Conservation (phyloP, 2,888 invertebrate genomes). For the Phragmatobia fuliginosa region DNA sequence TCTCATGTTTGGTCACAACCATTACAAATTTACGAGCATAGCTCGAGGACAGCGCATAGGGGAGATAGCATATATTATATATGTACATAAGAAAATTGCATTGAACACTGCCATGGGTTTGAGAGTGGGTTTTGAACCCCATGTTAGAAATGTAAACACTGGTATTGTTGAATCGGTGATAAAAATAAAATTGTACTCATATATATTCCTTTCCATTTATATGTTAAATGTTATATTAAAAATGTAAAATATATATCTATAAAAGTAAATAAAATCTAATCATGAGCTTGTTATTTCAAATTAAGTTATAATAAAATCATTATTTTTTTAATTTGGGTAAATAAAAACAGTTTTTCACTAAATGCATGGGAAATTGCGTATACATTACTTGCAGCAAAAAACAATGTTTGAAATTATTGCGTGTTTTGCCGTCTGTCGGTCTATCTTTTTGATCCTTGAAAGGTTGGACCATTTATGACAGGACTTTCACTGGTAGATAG, state of each 20-base stretch:
- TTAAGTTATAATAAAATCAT: too few species aligned
- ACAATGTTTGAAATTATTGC: too few species aligned
- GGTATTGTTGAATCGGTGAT: not conserved
- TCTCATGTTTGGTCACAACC: conserved; percentile 44
- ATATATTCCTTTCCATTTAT: not conserved
- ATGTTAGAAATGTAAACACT: conserved; percentile 14
- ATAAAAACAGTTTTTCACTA: too few species aligned
- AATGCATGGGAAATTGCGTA: too few species aligned
- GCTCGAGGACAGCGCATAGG: conserved; percentile 43
- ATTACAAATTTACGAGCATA: conserved; percentile 50
- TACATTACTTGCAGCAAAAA: too few species aligned
- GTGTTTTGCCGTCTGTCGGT: too few species aligned
- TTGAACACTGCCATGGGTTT: conserved; percentile 16
- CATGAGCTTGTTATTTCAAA: too few species aligned
- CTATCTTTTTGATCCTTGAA: too few species aligned
- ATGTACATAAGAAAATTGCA: conserved; percentile 53
- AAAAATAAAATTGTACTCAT: conserved; percentile 1
- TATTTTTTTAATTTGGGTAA: too few species aligned
- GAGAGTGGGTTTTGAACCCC: conserved; percentile 7
- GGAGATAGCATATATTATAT: conserved; percentile 48
- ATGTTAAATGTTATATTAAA: not conserved
- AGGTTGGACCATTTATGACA: too few species aligned
- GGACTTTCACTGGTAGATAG: too few species aligned
- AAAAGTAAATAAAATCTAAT: too few species aligned
- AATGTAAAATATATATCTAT: not conserved